These are phyloP conservation scores for Clupea harengus DNA, from an alignment of 2,113 vertebrate genomes.

Conservation along the genomic window DNA sequence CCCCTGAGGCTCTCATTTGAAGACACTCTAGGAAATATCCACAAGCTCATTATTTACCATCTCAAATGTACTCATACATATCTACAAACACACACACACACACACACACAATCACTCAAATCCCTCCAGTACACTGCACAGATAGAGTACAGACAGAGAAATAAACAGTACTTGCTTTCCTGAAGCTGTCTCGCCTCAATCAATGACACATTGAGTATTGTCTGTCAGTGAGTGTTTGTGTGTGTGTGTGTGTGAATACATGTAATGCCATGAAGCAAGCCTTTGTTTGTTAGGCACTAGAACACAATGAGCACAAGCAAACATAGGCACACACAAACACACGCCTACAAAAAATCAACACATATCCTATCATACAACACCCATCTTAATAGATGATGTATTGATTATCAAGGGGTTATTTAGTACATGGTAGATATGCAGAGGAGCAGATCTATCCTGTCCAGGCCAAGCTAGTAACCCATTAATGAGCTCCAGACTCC, in stretches of 20 bases:
- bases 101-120: neutral
- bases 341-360: neutral
- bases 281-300: neutral
- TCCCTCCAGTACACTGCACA: neutral
- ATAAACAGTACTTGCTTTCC: neutral
- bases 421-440: neutral
- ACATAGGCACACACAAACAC: neutral
- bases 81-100: neutral
- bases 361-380: neutral
- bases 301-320: neutral
- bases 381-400: neutral
- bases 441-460: neutral
- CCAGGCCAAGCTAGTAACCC: slow-evolving; percentile 35
- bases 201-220: slow-evolving; percentile 17
- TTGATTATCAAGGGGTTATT: neutral
- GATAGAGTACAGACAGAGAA: neutral
- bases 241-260: neutral
- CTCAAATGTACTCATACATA: neutral
- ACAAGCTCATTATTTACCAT: neutral
- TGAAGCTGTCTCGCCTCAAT: neutral
- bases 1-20: neutral
- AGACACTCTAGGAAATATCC: neutral
- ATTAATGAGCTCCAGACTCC: slow-evolving; percentile 46
- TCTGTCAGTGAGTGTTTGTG: neutral
- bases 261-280: neutral